phyloP scores from a whole-genome alignment of 2,797 vertebrate species.

The Eleutherodactylus coqui region DNA sequence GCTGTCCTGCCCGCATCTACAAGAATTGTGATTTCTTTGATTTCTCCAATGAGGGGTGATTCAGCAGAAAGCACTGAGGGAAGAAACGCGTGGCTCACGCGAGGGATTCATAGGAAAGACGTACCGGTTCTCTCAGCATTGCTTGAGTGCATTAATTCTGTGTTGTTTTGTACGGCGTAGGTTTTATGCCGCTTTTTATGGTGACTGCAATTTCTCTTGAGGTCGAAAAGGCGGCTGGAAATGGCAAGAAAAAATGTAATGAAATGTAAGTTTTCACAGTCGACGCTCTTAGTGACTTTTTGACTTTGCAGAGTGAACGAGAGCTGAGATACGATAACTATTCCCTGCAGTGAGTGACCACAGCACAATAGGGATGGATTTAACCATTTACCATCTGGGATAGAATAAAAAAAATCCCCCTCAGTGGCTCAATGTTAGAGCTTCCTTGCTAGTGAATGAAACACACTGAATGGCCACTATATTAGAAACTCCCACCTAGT shows the following conservation, averaged over 20 bases:
- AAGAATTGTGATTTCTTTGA: neutral
- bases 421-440: too few relatives aligned
- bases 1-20: neutral
- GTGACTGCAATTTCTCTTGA: neutral
- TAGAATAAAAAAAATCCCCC: neutral
- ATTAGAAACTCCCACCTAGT: too few relatives aligned
- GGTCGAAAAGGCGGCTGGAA: neutral
- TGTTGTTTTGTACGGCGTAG: neutral
- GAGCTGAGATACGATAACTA: neutral
- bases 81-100: neutral
- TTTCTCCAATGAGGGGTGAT: neutral
- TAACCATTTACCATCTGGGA: neutral
- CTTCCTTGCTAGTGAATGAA: too few relatives aligned
- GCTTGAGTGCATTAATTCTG: neutral
- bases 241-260: neutral
- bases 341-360: neutral
- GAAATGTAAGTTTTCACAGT: neutral
- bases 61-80: neutral
- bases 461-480: too few relatives aligned
- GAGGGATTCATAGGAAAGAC: neutral
- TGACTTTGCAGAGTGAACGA: neutral
- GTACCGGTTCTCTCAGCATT: neutral
- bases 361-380: neutral
- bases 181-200: constrained; percentile 27
- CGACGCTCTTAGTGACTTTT: neutral